Evolutionary conservation across 2,888 invertebrate species (phyloP), one percentile per base, ranked within the genome.

Genomic region (Carpatolechia fugitivella): DNA sequence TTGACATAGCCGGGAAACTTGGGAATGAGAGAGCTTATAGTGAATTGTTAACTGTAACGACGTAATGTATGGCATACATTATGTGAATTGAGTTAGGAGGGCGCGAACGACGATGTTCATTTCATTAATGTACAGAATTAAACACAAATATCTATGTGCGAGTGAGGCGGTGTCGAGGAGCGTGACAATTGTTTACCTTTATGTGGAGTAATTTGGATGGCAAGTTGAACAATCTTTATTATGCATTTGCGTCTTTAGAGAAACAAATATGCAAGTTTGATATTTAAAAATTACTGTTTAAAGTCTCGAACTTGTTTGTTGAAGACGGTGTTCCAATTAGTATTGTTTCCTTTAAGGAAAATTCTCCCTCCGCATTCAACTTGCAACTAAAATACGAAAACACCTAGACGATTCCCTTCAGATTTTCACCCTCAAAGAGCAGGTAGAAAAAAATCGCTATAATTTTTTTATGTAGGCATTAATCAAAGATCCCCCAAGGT

Each of bases 51-150:
- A 79, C 80, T 76, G 82, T 74, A 80, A 78, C 74, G 72, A 69
- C 74, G 76, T 85, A 87, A 88, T 88, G 72, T 86, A 86, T 86
- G 86, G 86, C 83, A 85, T 88, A 85, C 85, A 85, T 89, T 87
- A 87, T 74, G 85, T 80, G 80, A 87, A 88, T 86, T 87, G 81
- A 85, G 86, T 87, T 85, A 82, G 77, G 72, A 70, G 72, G 57
- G 68, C 66, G 70, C 72, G 76, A 73, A 76, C 75, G 72, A 75
- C 80, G 77, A 72, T 80, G 85, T 82, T 85, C 87, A 84, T 85
- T 86, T 79, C 74, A 74, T 79, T 85, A 87, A 87, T 87, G 80
- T 80, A 76, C 77, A 64, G 78, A 80, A 82, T 84, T 79, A 76
- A 83, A 80, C 78, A 77, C 80, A 82, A 83, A 85, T 80, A 80